These are phyloP conservation scores for Tetanocera ferruginea DNA, from an alignment of 2,888 invertebrate genomes.

Conservation along the genomic window DNA sequence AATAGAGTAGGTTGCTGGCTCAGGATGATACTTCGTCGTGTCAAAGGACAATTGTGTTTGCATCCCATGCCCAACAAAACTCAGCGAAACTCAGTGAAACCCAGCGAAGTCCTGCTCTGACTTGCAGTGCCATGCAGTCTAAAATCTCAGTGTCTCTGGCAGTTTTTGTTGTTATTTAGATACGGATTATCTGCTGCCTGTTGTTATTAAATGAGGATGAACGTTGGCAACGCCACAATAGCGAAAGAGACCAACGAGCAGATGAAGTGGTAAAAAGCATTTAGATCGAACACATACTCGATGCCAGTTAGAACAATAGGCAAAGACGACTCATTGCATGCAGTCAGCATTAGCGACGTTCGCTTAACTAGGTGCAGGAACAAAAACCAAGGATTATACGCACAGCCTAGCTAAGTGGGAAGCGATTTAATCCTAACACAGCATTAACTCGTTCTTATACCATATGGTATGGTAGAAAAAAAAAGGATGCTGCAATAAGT, in stretches of 20 bases:
- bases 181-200: constrained; percentile 61
- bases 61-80: not conserved
- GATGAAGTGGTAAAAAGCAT: constrained; percentile 10
- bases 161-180: constrained; percentile 54
- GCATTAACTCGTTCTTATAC: not conserved
- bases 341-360: not conserved
- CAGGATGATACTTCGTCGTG: constrained; percentile 34
- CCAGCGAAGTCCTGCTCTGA: not conserved
- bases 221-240: not conserved
- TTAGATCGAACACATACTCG: constrained; percentile 30
- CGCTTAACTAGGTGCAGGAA: not conserved
- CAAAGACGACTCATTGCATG: not conserved
- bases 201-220: constrained; percentile 44
- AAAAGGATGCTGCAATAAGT: constrained; percentile 12
- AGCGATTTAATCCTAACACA: constrained; percentile 26
- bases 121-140: constrained; percentile 13
- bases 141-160: constrained; percentile 23
- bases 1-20: constrained; percentile 41
- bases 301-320: constrained; percentile 10
- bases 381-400: constrained; percentile 9
- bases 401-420: constrained; percentile 7
- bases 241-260: not conserved
- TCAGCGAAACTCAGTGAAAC: not conserved
- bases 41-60: constrained; percentile 44
- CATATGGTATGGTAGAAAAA: not conserved